Base-by-base conservation (phyloP, 2,113 vertebrate species). In the Neopipo cinnamomea region DNA sequence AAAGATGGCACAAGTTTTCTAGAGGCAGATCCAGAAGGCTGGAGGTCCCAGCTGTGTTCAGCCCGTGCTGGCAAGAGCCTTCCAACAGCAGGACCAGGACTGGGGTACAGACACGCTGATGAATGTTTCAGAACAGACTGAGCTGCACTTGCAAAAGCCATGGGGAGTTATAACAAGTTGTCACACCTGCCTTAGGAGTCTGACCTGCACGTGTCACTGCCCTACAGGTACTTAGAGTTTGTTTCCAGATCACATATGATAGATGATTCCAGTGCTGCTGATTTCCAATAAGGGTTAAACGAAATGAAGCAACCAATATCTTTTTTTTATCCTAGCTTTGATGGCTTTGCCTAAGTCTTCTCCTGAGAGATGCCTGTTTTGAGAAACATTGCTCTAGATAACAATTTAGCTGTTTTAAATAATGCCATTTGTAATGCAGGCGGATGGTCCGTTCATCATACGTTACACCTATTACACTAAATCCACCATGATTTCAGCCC, bases 61-160 rank as follows among this genome's bases (percentile, higher is more conserved):
- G 62, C 17, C 47, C 63, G 22, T 4, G 30, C 49, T 1, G 0
- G 23, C 28, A 68, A 22, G 9, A 82, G 75, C 41, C 59, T 61
- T 25, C 0, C 1, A 47, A 41, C 7, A 55, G 88, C 55, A 52
- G 72, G 24, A 61, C 28, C 8, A 22, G 33, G 22, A 14, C 6
- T 5, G 6, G 52, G 41, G 20, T 35, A 22, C 37, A 62, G 50
- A 17, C 0, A 0, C 0, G 0, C 23, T 7, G 0, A 31, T 12
- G 18, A 50, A 39, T 9, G 12, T n/a, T 35, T n/a, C 21, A 14
- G 14, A 65, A 41, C 44, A 53, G 55, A 42, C 13, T 0, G 0
- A 91, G 21, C 10, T 31, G 35, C 47, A 4, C 53, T 76, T 41
- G 18, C 31, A 72, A 49, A 93, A 86, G 28, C 14, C 37, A 1